Base-by-base conservation (phyloP, 1,140 invertebrate species). In the Hesperophylax magnus region DNA sequence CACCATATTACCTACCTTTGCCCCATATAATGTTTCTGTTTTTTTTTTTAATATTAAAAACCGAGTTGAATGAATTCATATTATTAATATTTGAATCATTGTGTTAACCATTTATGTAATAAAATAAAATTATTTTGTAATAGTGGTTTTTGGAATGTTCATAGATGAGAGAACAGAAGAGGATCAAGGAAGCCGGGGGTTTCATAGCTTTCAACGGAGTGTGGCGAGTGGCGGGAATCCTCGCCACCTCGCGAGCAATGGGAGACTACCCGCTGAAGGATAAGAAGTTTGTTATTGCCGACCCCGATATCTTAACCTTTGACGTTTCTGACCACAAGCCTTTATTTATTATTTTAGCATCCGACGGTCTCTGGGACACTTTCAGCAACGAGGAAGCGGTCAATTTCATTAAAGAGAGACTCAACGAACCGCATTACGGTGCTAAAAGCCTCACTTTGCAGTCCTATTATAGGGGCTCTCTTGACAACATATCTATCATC, bases 221-320 rank as follows among this genome's bases (percentile, higher is more conserved):
- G 1, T 99, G 98, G 97, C 90, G 98, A 85, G 97, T 99, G 11
- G 97, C 97, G 72, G 98, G 98, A 15, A 97, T 99, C 81, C 91
- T 99, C 82, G 98, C 98, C 3, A 98, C 97, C 47, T 99, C 97
- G 15, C 91, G 98, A 85, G 98, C 97, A 1, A 91, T 98, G 77
- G 98, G 98, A 27, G 98, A 99, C 90, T 98, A 98, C 89, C 97
- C 97, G 31, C 89, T 99, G 1, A 99, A 99, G 91, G 96, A 98
- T 86, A 94, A 95, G 86, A 97, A 96, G 86, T 92, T 98, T 84
- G 94, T 99, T 11, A 98, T 98, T 84, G 97, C 97, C 2, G 96
- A 98, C 87, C 98, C 98, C 24, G 98, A 99, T 87, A 97, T 99
- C 85, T 90, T 97, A 78, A 97, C 96, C n/a, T 98, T 99, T 88